Evolutionary conservation across 2,797 vertebrate species (phyloP).

Genomic region (Pipistrellus nathusii): DNA sequence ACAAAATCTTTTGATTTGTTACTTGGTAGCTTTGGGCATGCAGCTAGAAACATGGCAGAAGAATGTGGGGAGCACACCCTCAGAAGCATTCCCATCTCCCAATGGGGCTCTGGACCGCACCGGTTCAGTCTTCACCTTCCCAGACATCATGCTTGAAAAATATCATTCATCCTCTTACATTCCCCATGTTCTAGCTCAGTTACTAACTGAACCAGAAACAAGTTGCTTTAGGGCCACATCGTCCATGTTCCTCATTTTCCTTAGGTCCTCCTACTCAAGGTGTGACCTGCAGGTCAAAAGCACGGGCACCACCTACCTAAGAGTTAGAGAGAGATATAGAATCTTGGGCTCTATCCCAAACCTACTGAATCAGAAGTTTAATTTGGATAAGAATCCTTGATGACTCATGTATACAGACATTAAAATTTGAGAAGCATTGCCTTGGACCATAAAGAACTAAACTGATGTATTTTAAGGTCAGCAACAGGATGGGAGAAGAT

Average conservation of each 20-base stretch:
- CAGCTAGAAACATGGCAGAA: background rate
- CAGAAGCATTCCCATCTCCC: too few species aligned
- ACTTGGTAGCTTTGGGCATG: background rate
- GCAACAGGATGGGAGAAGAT: background rate
- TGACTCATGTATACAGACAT: background rate
- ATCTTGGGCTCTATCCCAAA: background rate
- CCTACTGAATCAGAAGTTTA: background rate
- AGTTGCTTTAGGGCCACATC: background rate
- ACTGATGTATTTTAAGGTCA: background rate
- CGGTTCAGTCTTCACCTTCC: background rate
- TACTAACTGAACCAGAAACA: background rate
- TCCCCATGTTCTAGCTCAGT: background rate
- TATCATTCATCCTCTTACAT: background rate
- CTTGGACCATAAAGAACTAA: background rate
- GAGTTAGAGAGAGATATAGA: background rate
- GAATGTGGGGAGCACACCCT: background rate
- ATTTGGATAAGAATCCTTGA: background rate
- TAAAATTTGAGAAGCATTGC: background rate
- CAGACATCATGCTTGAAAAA: background rate
- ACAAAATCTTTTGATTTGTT: background rate
- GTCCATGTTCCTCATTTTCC: background rate
- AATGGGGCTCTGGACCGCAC: accelerated
- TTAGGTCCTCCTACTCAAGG: too few species aligned
- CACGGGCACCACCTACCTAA: too few species aligned
- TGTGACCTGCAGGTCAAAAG: background rate